Evolutionary conservation across 2,113 vertebrate species (phyloP).

Genomic region (Crotalus tigris): DNA sequence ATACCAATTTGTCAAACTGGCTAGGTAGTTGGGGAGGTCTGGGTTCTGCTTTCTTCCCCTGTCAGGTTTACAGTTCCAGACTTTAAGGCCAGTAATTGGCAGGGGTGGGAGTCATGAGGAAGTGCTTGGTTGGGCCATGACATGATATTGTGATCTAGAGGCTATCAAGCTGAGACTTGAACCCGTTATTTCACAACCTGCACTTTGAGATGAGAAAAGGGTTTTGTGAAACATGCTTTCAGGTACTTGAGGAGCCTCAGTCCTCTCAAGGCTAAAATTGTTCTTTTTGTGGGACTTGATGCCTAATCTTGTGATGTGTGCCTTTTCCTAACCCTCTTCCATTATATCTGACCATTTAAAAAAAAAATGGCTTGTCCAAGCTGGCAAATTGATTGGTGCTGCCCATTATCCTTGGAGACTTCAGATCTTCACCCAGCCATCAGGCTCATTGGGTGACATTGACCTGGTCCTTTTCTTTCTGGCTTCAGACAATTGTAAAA

Average conservation of each 20-base stretch:
- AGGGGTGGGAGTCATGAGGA: background rate
- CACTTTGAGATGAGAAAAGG: background rate
- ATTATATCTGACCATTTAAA: too few relatives aligned
- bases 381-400: background rate
- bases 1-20: constrained; percentile 21
- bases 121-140: background rate
- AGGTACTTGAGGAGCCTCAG: too few relatives aligned
- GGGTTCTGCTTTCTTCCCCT: background rate
- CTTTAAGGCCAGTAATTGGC: background rate
- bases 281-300: too few relatives aligned
- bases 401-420: background rate
- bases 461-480: background rate
- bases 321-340: too few relatives aligned
- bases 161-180: background rate
- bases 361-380: background rate
- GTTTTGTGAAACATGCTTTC: too few relatives aligned
- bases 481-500: background rate
- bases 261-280: too few relatives aligned
- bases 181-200: background rate
- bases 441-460: background rate
- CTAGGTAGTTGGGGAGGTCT: background rate
- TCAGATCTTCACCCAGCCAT: background rate
- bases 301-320: too few relatives aligned
- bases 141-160: background rate
- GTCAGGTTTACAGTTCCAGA: background rate